A percentile compares a stretch with the other conserved stretches of the same genome.
Conservation (phyloP, 2,797 vertebrate genomes). For the Menidia menidia region DNA sequence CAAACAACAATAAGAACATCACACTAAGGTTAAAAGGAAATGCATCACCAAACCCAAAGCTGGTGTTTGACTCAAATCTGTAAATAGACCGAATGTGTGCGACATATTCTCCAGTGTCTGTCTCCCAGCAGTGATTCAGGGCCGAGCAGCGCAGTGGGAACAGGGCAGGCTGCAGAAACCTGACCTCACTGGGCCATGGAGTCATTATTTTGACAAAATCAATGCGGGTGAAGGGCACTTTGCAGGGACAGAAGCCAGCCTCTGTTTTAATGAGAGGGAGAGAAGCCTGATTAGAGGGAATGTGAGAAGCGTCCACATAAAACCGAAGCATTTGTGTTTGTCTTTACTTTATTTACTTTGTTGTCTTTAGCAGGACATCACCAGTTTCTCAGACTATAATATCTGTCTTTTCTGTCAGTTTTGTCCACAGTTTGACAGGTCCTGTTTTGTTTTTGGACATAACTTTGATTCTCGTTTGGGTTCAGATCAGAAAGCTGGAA, state of each 20-base stretch:
- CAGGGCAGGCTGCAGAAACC: conserved; percentile 75
- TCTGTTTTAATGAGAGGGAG: conserved; percentile 26
- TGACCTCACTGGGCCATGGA: conserved; percentile 80
- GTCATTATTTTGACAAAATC: conserved; percentile 86
- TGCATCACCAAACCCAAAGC: background rate
- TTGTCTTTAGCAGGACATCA: background rate
- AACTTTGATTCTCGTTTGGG: too few relatives aligned
- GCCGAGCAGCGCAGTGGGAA: conserved; percentile 36
- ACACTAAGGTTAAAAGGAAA: background rate
- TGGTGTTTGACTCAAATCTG: background rate
- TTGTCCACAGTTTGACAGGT: background rate
- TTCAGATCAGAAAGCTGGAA: too few relatives aligned
- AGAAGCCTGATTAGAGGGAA: conserved; percentile 14
- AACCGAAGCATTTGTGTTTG: background rate
- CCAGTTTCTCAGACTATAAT: background rate
- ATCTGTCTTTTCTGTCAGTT: background rate
- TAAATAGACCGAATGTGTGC: background rate
- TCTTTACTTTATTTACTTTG: background rate
- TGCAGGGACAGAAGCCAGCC: conserved; percentile 55
- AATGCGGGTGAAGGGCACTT: conserved; percentile 85
- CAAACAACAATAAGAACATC: too few relatives aligned
- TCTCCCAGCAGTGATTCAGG: conserved; percentile 37
- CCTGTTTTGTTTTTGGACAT: background rate
- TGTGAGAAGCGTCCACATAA: background rate
- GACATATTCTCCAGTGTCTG: conserved; percentile 22